Conservation (phyloP, 1,140 invertebrate species). For the Megalopta genalis region DNA sequence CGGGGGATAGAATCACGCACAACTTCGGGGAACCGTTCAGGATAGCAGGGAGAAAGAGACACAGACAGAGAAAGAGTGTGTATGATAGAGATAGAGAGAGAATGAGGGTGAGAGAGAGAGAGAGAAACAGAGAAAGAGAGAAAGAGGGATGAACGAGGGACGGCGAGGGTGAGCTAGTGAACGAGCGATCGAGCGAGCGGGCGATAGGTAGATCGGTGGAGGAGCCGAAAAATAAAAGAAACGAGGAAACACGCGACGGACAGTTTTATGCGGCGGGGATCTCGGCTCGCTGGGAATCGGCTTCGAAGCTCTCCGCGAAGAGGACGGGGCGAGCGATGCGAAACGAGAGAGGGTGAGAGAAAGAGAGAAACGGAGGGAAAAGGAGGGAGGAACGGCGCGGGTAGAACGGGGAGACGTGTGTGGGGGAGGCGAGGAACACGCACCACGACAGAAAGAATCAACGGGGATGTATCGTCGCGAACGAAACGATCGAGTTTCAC, state of each 20-base stretch:
- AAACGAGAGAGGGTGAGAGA: conserved; percentile 4
- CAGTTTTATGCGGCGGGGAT: neutral
- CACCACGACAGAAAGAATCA: conserved; percentile 40
- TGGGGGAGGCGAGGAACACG: conserved; percentile 39
- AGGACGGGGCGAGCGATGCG: neutral
- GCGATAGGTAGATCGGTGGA: neutral
- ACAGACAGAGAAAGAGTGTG: neutral
- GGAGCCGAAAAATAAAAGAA: neutral
- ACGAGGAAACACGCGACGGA: neutral
- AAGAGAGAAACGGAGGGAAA: neutral
- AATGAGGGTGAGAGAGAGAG: neutral
- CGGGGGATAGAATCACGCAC: conserved; percentile 5
- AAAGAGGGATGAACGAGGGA: too few species aligned
- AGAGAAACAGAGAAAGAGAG: neutral
- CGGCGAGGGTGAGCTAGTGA: neutral
- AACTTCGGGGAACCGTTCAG: neutral
- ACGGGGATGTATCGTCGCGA: conserved; percentile 34
- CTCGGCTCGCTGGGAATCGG: too few species aligned
- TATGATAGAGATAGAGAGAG: neutral
- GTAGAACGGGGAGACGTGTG: neutral
- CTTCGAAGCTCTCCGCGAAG: too few species aligned
- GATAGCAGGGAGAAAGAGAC: too few species aligned
- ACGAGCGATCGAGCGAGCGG: conserved; percentile 15
- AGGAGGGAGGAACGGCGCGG: neutral
- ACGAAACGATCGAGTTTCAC: conserved; percentile 32